Evolutionary conservation across 2,113 vertebrate species (phyloP).

Genomic region (Indicator indicator): DNA sequence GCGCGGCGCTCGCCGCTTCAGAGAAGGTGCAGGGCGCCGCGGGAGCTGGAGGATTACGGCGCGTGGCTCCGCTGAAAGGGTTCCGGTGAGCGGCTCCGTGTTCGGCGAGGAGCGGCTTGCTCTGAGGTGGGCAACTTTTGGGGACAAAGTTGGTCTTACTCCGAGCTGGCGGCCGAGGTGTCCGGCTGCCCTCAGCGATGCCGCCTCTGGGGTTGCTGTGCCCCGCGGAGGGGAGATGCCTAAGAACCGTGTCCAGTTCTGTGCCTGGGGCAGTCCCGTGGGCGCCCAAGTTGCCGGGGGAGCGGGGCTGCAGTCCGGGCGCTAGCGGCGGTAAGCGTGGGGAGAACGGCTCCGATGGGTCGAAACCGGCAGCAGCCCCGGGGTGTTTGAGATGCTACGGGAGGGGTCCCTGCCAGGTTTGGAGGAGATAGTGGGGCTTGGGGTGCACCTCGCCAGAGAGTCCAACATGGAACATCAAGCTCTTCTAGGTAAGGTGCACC

Average conservation of each 20-base stretch:
- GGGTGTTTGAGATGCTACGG: too few species aligned
- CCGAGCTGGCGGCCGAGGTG: not conserved
- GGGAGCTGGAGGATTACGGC: not conserved
- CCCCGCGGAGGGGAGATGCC: too few species aligned
- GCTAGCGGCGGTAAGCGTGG: not conserved
- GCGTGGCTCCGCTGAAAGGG: not conserved
- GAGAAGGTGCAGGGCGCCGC: not conserved
- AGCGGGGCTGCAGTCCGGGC: not conserved
- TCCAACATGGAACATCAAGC: not conserved
- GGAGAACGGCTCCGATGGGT: not conserved
- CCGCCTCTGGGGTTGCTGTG: not conserved
- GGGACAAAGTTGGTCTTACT: not conserved
- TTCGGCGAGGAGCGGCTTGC: not conserved
- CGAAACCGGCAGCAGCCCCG: not conserved
- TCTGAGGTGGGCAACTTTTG: conserved; percentile 10
- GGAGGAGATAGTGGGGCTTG: not conserved
- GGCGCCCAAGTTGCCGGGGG: not conserved
- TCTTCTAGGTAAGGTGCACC: not conserved
- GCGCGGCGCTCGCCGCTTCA: conserved; percentile 7
- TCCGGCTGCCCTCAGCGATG: not conserved
- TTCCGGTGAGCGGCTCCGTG: not conserved
- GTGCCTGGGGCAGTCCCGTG: not conserved
- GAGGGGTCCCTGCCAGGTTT: not conserved
- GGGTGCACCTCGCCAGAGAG: not conserved
- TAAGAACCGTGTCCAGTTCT: not conserved